Evolutionary conservation across 2,113 vertebrate genomes (phyloP).

Genomic region (Dasyurus viverrinus): DNA sequence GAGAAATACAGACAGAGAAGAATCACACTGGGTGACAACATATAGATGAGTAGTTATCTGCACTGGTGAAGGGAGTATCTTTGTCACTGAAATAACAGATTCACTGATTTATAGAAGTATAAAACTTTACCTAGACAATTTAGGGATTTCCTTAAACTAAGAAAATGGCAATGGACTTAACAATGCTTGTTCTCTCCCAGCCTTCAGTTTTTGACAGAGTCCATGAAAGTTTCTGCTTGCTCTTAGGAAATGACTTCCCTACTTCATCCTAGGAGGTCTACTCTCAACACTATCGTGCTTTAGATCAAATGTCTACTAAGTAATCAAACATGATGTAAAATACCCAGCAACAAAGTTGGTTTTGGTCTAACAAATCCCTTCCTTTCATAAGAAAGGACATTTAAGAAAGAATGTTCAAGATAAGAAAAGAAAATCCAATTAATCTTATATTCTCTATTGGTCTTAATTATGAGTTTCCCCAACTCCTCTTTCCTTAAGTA

Average conservation of each 20-base stretch:
- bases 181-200: not conserved
- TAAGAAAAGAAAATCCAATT: constrained; percentile 84
- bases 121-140: not conserved
- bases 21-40: not conserved
- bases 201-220: constrained; percentile 34
- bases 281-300: not conserved
- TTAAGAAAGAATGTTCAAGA: constrained; percentile 76
- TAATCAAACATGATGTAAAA: constrained; percentile 74
- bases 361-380: constrained; percentile 81
- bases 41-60: not conserved
- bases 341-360: constrained; percentile 69
- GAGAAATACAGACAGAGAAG: not conserved
- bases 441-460: constrained; percentile 80
- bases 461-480: constrained; percentile 79
- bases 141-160: constrained; percentile 43
- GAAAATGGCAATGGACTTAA: not conserved
- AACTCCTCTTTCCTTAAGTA: constrained; percentile 58
- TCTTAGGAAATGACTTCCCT: constrained; percentile 20
- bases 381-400: constrained; percentile 69
- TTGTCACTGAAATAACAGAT: not conserved
- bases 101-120: not conserved
- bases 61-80: not conserved
- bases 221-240: constrained; percentile 37
- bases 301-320: constrained; percentile 71
- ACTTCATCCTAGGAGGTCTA: not conserved